Evolutionary conservation across 2,113 vertebrate genomes (phyloP), one percentile per base, ranked within the genome.

Genomic region (Phalacrocorax aristotelis): DNA sequence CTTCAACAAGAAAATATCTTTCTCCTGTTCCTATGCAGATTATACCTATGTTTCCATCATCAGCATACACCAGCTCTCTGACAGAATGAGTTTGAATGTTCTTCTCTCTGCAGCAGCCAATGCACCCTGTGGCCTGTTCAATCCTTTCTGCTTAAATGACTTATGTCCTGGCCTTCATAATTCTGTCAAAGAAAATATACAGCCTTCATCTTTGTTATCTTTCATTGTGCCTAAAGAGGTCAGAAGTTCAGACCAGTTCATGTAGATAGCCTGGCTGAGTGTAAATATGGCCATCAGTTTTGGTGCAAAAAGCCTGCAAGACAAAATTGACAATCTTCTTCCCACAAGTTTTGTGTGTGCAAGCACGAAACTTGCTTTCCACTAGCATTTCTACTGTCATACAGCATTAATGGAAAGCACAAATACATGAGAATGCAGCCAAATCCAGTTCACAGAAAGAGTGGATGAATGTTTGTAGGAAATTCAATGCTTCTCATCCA

Each of bases 141-240:
- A 76, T 95, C 84, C 93, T 77, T 86, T 77, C 93, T 93, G 91
- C 84, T 94, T 95, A 94, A 95, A 88, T 95, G 95, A 97, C 93
- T 97, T 94, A 97, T 94, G 94, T 95, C 91, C 93, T 77, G 75
- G 95, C 91, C 94, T 96, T 97, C 96, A 95, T 95, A 96, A 95
- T 88, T 96, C 96, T 95, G 93, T 96, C 94, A 96, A 89, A 95
- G 84, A 95, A 95, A 97, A 97, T 93, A 94, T 97, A 97, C 95
- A 97, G 84, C 94, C 91, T 96, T 97, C 93, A 96, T 97, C 95
- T 97, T 95, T 95, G 93, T 95, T 97, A 93, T 96, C 96, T 97
- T 96, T 97, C 96, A 95, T 95, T 93, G 93, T 97, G 94, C 95
- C 96, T 96, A 97, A 97, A 95, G 87, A 96, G 97, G 97, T 95